A percentile compares a stretch with the other conserved stretches of the same genome.
phyloP scores from a whole-genome alignment of 2,797 vertebrate genomes.

The Manis javanica region DNA sequence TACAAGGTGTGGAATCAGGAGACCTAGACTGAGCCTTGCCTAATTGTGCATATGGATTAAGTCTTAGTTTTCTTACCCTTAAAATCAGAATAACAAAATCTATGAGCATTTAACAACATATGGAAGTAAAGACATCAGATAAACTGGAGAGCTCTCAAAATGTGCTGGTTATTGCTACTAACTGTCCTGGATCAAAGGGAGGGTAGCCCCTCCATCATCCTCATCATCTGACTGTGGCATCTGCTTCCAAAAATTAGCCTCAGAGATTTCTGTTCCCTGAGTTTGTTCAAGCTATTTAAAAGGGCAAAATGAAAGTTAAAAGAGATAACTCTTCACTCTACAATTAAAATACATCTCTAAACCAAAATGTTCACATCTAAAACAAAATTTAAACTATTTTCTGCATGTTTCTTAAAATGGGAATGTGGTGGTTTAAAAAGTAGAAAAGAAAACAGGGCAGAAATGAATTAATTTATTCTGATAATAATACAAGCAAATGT shows the following conservation, averaged over 20 bases:
- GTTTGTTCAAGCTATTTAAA: not conserved
- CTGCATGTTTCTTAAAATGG: not conserved
- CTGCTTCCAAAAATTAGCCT: conserved; percentile 12
- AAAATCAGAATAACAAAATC: conserved; percentile 46
- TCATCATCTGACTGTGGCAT: not conserved
- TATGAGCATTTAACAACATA: not conserved
- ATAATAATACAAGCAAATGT: not conserved
- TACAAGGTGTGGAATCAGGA: not conserved
- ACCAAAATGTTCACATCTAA: conserved; percentile 1
- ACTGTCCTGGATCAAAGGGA: not conserved
- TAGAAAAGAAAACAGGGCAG: not conserved
- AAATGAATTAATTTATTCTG: not conserved
- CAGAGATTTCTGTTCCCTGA: not conserved
- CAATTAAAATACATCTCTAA: conserved; percentile 26
- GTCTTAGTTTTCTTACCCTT: conserved; percentile 61
- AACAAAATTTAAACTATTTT: conserved; percentile 34
- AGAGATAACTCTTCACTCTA: not conserved
- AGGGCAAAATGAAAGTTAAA: not conserved
- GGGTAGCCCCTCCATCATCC: not conserved
- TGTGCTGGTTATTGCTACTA: not conserved
- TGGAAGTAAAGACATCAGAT: not conserved
- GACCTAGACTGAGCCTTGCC: not conserved
- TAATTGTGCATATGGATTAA: not conserved
- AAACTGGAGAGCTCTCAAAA: not conserved
- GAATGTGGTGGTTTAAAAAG: not conserved